Percentiles rank a stretch among this genome's conserved stretches.
These are phyloP conservation scores for Lycorma delicatula DNA, from an alignment of 1,140 invertebrate genomes.

Conservation along the genomic window DNA sequence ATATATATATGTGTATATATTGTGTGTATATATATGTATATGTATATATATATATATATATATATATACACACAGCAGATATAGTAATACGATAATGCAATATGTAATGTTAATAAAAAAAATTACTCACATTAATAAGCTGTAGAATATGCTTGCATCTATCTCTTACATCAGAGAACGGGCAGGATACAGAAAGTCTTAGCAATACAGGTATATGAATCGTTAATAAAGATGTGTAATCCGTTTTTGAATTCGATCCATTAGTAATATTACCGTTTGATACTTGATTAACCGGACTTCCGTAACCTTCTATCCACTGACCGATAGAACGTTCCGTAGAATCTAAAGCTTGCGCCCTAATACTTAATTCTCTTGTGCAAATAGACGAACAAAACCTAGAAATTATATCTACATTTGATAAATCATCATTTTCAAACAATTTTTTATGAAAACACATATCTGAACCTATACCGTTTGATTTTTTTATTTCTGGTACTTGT, in stretches of 20 bases:
- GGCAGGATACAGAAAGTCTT: conserved; percentile 4
- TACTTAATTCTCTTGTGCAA: not conserved
- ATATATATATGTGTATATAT: no score
- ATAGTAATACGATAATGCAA: no score
- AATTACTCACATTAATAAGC: not conserved
- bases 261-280: not conserved
- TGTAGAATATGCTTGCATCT: not conserved
- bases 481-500: no score
- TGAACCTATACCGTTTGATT: not conserved
- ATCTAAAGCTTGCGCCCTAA: not conserved
- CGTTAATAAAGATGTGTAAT: not conserved
- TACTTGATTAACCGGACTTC: not conserved
- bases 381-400: not conserved
- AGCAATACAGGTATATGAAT: not conserved
- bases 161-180: not conserved
- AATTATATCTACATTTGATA: not conserved
- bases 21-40: no score
- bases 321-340: not conserved
- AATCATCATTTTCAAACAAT: not conserved
- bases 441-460: not conserved
- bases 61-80: no score
- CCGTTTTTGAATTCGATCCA: not conserved
- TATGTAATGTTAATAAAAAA: no score
- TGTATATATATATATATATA: no score
- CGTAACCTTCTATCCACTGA: not conserved